These are phyloP conservation scores for Sterrhoptilus dennistouni DNA, from an alignment of 2,113 vertebrate genomes.

Conservation along the genomic window DNA sequence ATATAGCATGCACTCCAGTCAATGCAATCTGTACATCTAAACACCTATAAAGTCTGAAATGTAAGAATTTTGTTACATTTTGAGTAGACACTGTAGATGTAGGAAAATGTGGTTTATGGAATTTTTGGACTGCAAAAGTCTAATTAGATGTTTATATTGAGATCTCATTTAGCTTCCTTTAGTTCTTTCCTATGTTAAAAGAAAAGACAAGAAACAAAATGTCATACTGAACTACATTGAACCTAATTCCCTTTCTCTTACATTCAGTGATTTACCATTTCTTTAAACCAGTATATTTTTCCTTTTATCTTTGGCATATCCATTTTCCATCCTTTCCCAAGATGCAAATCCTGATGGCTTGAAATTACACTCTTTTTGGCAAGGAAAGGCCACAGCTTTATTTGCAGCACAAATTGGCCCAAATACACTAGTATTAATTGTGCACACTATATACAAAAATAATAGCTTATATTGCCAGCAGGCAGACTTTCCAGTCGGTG, in stretches of 20 bases:
- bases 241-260: background rate
- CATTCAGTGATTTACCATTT: slow-evolving; percentile 1
- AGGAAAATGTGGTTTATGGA: background rate
- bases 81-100: background rate
- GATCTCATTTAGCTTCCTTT: background rate
- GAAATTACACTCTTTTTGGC: background rate
- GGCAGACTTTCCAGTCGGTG: background rate
- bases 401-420: slow-evolving; percentile 39
- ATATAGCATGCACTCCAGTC: background rate
- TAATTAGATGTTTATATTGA: slow-evolving; percentile 6
- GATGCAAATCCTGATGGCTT: background rate
- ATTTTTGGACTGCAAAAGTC: background rate
- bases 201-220: slow-evolving; percentile 9
- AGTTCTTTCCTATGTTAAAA: background rate
- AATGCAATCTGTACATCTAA: background rate
- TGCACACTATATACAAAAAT: slow-evolving; percentile 26
- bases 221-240: background rate
- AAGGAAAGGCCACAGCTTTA: slow-evolving; percentile 36
- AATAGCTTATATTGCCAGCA: slow-evolving; percentile 45
- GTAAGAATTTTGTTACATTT: background rate
- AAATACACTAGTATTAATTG: slow-evolving; percentile 55
- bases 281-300: slow-evolving; percentile 10
- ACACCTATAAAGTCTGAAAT: background rate
- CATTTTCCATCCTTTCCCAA: slow-evolving; percentile 13
- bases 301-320: slow-evolving; percentile 9